Conservation (phyloP, 2,888 invertebrate species). For the Sympetrum striolatum region DNA sequence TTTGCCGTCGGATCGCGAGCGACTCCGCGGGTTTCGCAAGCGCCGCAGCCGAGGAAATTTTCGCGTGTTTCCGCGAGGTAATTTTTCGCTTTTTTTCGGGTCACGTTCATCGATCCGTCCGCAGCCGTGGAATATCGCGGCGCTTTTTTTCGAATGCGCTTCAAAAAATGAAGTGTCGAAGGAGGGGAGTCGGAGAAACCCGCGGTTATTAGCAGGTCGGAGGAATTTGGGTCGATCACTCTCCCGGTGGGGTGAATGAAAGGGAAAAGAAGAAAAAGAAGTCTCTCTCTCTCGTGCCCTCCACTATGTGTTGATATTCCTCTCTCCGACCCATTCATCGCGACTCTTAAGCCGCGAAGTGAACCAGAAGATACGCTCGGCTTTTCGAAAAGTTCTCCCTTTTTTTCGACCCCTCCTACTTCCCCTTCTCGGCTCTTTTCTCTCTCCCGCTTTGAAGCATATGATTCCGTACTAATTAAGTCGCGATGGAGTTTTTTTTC, state of each 20-base stretch:
- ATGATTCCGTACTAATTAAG: background rate
- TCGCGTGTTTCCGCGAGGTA: background rate
- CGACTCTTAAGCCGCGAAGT: background rate
- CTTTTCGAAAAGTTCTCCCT: background rate
- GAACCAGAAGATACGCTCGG: background rate
- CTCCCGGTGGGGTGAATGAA: background rate
- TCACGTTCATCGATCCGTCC: too few relatives aligned
- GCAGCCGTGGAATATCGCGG: background rate
- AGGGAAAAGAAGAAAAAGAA: background rate
- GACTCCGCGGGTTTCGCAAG: background rate
- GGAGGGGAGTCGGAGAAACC: background rate
- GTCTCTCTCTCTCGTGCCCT: background rate
- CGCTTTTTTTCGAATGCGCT: background rate
- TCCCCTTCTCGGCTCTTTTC: background rate
- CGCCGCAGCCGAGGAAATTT: background rate
- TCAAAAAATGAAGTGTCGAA: background rate
- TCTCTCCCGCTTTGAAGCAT: background rate
- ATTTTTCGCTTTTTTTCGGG: too few relatives aligned
- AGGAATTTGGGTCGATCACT: conserved; percentile 10
- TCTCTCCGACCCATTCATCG: background rate
- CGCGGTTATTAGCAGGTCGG: background rate
- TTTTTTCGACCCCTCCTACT: background rate
- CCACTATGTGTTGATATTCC: background rate
- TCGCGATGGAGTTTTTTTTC: too few relatives aligned
- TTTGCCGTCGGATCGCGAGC: background rate